Evolutionary conservation across 2,113 vertebrate species (phyloP).

Genomic region (Tachuris rubrigastra): DNA sequence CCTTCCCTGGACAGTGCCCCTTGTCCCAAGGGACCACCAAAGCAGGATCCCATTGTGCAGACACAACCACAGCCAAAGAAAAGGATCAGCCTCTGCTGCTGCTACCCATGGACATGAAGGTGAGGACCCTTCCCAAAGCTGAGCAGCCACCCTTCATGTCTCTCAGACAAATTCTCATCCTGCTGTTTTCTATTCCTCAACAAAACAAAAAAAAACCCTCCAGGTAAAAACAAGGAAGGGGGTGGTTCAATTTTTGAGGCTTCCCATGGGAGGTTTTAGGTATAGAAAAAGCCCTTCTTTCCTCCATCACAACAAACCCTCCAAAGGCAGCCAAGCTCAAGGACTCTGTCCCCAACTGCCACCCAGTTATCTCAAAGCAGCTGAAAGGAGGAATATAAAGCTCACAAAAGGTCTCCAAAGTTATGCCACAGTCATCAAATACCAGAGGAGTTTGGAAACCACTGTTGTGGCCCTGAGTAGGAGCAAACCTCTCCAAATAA

Average conservation of each 20-base stretch:
- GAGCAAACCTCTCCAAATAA: slow-evolving; percentile 62
- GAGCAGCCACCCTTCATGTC: not conserved
- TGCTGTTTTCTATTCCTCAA: not conserved
- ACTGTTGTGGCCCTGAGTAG: not conserved
- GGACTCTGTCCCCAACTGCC: not conserved
- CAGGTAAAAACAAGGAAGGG: not conserved
- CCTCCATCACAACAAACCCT: not conserved
- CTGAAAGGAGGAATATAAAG: not conserved
- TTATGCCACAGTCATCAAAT: slow-evolving; percentile 57
- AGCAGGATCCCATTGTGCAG: accelerated
- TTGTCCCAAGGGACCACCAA: not conserved
- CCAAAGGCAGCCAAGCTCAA: not conserved
- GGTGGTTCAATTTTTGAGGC: not conserved
- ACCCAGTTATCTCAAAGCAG: not conserved
- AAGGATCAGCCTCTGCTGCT: not conserved
- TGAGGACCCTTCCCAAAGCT: not conserved
- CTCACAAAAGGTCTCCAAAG: not conserved
- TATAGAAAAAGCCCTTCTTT: not conserved
- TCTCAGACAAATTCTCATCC: accelerated
- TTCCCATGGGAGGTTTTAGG: not conserved
- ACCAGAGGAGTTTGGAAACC: slow-evolving; percentile 46
- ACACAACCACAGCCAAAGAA: not conserved
- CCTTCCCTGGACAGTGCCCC: not conserved
- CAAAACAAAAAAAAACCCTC: not conserved
- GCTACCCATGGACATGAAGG: accelerated